Percentiles rank a stretch among this genome's conserved stretches.
Evolutionary conservation across 2,797 vertebrate species (phyloP).

Genomic region (Helostoma temminkii): DNA sequence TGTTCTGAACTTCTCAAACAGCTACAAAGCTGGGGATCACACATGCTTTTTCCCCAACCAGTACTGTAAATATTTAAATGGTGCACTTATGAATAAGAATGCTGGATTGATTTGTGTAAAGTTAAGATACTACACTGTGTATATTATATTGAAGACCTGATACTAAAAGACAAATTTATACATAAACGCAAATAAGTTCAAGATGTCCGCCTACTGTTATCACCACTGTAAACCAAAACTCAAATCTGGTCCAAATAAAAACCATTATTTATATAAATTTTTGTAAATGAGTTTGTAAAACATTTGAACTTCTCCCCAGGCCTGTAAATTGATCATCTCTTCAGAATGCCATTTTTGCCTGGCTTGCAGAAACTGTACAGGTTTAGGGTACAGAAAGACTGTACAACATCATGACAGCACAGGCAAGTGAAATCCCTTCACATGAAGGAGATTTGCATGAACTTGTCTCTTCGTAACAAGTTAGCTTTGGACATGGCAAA

Average conservation of each 20-base stretch:
- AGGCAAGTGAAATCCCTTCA: conserved; percentile 49
- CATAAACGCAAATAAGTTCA: background rate
- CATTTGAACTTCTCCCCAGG: conserved; percentile 31
- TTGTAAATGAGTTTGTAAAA: conserved; percentile 28
- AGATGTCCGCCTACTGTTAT: background rate
- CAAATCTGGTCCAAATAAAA: conserved; percentile 5
- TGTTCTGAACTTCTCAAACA: no score
- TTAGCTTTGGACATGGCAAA: conserved; percentile 52
- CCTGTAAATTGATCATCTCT: conserved; percentile 52
- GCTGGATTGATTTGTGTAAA: background rate
- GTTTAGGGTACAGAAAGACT: conserved; percentile 16
- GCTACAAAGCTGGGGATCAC: no score
- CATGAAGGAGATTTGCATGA: conserved; percentile 57
- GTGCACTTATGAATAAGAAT: background rate
- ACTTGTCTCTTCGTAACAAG: conserved; percentile 55
- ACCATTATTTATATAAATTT: background rate
- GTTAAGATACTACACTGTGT: background rate
- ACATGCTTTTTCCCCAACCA: no score
- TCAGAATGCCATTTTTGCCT: conserved; percentile 16
- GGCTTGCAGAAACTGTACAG: conserved; percentile 29
- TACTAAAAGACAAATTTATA: background rate
- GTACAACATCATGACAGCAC: conserved; percentile 39
- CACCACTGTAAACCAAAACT: background rate
- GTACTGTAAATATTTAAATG: background rate
- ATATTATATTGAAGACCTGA: background rate